Evolutionary conservation across 2,888 invertebrate species (phyloP), one percentile per base, ranked within the genome.

Genomic region (Phyto melanocephala): DNA sequence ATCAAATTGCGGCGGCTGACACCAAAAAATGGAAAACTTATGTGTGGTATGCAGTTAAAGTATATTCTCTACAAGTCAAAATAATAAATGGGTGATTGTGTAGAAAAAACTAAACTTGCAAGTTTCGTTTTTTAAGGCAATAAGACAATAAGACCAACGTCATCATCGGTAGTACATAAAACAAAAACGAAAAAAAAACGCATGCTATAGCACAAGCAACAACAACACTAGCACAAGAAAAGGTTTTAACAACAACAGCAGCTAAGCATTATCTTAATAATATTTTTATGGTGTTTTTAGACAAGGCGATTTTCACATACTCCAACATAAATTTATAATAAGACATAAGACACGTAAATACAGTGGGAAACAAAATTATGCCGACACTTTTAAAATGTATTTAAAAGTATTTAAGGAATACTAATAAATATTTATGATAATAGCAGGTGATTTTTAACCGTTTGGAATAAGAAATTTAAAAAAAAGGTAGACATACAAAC

Each of bases 261-360:
- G 70, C 70, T 52, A 52, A 67, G 50, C 50, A 58, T 40, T 60
- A 67, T 52, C 35, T 74, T 54, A 63, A 70, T 52, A 77, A 54
- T 54, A 50, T 42, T 67, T 74, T 72, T 79, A 60, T 60, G 52
- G 42, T 60, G 65, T 60, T 67, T 72, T 72, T 37, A 62, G 60
- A 63, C 74, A 68, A 63, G 33, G 20, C 33, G 37, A 70, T 75
- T 75, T 74, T 58, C 74, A 70, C 68, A 74, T 52, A 62, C 35
- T 70, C 17, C 6, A 47, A 37, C 24, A 54, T n/a, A 65, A 62
- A 45, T 8, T 3, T 35, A 15, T 6, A 4, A 15, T 5, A 3
- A 28, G 28, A 22, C 11, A 35, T 22, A n/a, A 33, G 11, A 24
- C 0, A 47, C 22, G 6, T 47, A 13, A n/a, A 10, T n/a, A 67